phyloP scores from a whole-genome alignment of 2,797 vertebrate species.

The Danio aesculapii region DNA sequence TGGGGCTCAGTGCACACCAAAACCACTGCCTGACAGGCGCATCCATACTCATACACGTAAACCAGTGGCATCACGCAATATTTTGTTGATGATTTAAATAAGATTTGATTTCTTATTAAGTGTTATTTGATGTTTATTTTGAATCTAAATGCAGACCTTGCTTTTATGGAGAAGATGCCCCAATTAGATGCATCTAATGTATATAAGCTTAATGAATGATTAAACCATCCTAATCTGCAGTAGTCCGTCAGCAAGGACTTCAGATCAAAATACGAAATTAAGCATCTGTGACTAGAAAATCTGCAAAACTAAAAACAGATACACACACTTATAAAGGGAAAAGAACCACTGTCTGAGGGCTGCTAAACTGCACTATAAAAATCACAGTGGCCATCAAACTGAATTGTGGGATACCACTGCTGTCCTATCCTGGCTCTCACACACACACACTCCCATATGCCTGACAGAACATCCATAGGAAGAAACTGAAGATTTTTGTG shows the following conservation, averaged over 20 bases:
- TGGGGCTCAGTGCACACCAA: conserved; percentile 44
- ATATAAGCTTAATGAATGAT: background rate
- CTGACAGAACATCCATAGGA: conserved; percentile 2
- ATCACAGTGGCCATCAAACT: conserved; percentile 54
- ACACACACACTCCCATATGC: background rate
- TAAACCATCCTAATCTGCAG: background rate
- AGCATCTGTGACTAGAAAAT: conserved; percentile 40
- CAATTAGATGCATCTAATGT: too few species aligned
- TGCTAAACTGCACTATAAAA: conserved; percentile 43
- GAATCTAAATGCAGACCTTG: too few species aligned
- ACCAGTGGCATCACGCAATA: background rate
- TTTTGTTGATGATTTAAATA: background rate
- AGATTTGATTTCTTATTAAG: background rate
- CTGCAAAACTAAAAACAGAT: conserved; percentile 36
- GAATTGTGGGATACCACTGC: conserved; percentile 48
- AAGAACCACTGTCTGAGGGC: conserved; percentile 47
- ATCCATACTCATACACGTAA: background rate
- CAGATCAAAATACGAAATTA: conserved; percentile 1
- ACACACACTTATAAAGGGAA: conserved; percentile 20
- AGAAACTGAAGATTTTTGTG: conserved; percentile 23
- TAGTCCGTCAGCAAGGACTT: conserved; percentile 9
- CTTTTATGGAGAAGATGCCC: too few species aligned
- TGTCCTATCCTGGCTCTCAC: conserved; percentile 3
- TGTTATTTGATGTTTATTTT: too few species aligned
- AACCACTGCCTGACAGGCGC: conserved; percentile 29